Percentiles rank a stretch among this genome's conserved stretches.
Evolutionary conservation across 2,113 vertebrate species (phyloP).

Genomic region (Anas platyrhynchos): DNA sequence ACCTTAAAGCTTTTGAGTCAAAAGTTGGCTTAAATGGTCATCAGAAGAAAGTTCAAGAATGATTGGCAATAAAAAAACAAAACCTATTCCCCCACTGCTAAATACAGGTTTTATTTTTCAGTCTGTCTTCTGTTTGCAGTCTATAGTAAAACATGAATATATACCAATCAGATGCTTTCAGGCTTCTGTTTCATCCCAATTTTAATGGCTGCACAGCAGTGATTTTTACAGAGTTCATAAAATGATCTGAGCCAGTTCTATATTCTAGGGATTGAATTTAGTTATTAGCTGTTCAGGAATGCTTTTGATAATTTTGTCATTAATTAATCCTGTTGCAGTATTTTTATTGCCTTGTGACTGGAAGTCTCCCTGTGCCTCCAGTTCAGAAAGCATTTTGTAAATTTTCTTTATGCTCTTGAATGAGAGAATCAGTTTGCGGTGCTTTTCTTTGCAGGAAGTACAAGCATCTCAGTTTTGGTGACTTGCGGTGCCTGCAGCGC

Average conservation of each 20-base stretch:
- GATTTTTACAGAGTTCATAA: conserved; percentile 10
- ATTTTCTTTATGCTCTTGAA: background rate
- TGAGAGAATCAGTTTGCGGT: background rate
- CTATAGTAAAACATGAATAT: background rate
- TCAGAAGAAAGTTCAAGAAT: background rate
- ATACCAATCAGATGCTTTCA: background rate
- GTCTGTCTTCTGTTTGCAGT: background rate
- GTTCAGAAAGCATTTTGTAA: background rate
- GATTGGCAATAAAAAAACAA: background rate
- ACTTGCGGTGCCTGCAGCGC: background rate
- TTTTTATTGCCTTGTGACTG: background rate
- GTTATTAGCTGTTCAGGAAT: too few species aligned
- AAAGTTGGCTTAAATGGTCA: background rate
- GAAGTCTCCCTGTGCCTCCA: background rate
- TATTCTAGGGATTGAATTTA: background rate
- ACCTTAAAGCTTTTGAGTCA: background rate
- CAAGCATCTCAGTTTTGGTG: background rate
- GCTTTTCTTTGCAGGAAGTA: background rate
- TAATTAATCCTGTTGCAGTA: background rate
- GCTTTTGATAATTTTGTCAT: background rate
- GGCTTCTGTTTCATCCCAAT: background rate
- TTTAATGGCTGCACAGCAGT: background rate
- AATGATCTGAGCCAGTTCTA: background rate
- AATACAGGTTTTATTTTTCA: background rate
- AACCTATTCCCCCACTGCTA: background rate